Evolutionary conservation across 2,113 vertebrate species (phyloP).

Genomic region (Anarrhichthys ocellatus): DNA sequence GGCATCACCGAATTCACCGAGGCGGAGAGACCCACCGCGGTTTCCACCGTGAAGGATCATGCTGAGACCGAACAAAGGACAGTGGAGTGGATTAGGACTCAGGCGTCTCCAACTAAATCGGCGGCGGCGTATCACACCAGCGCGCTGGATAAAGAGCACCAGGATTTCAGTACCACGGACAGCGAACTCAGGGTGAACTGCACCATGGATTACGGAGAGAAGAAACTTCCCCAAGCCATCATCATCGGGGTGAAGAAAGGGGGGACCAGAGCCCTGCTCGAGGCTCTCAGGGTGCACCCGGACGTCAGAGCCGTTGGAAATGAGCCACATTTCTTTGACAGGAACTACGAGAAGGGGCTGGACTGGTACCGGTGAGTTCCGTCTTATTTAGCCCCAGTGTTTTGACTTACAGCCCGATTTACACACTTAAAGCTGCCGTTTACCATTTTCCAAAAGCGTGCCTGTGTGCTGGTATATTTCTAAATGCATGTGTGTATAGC

Average conservation of each 20-base stretch:
- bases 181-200: slow-evolving; percentile 87
- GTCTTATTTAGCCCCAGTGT: background rate
- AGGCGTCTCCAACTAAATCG: slow-evolving; percentile 82
- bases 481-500: background rate
- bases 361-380: slow-evolving; percentile 97
- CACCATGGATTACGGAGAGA: slow-evolving; percentile 94
- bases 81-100: slow-evolving; percentile 83
- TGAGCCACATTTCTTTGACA: slow-evolving; percentile 98
- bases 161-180: slow-evolving; percentile 90
- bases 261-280: slow-evolving; percentile 94
- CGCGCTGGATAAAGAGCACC: slow-evolving; percentile 83
- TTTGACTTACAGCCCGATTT: background rate
- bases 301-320: slow-evolving; percentile 96
- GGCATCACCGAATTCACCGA: slow-evolving; percentile 66
- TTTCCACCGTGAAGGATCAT: slow-evolving; percentile 58
- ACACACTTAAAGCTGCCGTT: background rate
- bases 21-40: slow-evolving; percentile 52
- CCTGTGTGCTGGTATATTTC: background rate
- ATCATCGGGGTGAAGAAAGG: slow-evolving; percentile 99
- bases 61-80: slow-evolving; percentile 75
- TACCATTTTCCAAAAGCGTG: background rate
- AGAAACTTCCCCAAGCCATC: slow-evolving; percentile 95
- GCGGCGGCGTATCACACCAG: slow-evolving; percentile 75
- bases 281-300: slow-evolving; percentile 94
- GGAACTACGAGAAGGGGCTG: slow-evolving; percentile 96